Evolutionary conservation across 2,888 invertebrate species (phyloP).

Genomic region (Clistopyga incitator): DNA sequence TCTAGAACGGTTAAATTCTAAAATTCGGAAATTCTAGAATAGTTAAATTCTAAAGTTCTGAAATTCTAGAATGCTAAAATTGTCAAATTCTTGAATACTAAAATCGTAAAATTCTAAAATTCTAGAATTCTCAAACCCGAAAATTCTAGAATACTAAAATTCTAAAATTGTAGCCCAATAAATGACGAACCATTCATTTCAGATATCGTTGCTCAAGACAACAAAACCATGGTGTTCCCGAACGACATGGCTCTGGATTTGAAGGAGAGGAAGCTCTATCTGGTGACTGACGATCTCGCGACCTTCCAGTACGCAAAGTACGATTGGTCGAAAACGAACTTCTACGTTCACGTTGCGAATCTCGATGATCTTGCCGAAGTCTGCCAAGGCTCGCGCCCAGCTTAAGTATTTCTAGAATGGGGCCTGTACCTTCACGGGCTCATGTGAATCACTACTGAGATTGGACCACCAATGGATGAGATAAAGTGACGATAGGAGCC

Average conservation of each 20-base stretch:
- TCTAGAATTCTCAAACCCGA: too few relatives aligned
- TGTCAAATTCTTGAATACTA: too few relatives aligned
- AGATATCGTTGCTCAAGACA: conserved; percentile 89
- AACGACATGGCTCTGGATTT: conserved; percentile 87
- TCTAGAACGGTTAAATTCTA: too few relatives aligned
- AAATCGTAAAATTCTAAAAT: too few relatives aligned
- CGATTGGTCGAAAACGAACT: conserved; percentile 72
- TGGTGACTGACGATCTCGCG: conserved; percentile 79
- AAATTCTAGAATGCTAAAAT: too few relatives aligned
- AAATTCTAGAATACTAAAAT: too few relatives aligned
- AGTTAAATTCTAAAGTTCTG: too few relatives aligned
- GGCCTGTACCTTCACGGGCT: background rate
- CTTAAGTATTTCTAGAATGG: background rate
- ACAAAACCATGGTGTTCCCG: conserved; percentile 90
- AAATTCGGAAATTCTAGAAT: too few relatives aligned
- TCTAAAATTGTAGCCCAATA: background rate
- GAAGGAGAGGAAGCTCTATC: conserved; percentile 75
- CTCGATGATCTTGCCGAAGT: conserved; percentile 68
- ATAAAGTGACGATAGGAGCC: background rate
- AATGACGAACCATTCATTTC: conserved; percentile 77
- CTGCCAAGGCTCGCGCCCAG: conserved; percentile 58
- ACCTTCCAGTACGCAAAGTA: conserved; percentile 73
- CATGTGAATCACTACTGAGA: background rate
- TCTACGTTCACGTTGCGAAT: conserved; percentile 71
- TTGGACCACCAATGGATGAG: background rate